phyloP scores from a whole-genome alignment of 2,113 vertebrate genomes.

The Astatotilapia flaviijosephi region DNA sequence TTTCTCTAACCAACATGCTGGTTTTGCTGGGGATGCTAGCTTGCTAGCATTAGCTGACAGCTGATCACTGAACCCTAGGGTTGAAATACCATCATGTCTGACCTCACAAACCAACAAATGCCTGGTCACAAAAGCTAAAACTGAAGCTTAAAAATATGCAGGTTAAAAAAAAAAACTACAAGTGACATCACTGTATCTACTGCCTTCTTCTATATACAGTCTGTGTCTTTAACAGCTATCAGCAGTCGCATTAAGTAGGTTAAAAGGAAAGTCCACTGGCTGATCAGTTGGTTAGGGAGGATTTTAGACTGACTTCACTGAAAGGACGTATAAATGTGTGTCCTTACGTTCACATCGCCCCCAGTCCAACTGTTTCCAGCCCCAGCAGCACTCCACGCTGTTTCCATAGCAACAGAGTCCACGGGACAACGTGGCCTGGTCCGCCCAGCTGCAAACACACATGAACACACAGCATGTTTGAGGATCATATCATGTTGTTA shows the following conservation, averaged over 20 bases:
- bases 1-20: not conserved
- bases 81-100: not conserved
- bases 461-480: not conserved
- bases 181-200: not conserved
- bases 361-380: constrained; percentile 78
- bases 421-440: constrained; percentile 58
- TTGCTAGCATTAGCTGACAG: not conserved
- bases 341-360: constrained; percentile 87
- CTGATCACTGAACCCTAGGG: not conserved
- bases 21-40: not conserved
- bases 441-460: constrained; percentile 65
- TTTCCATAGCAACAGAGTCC: constrained; percentile 84
- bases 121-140: not conserved
- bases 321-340: not conserved
- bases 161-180: not conserved
- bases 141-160: not conserved
- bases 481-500: not conserved
- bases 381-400: constrained; percentile 90
- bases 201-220: not conserved
- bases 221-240: not conserved
- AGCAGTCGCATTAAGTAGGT: not conserved
- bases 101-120: not conserved
- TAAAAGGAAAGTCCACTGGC: not conserved
- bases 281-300: not conserved
- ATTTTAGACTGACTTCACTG: not conserved